A percentile compares a stretch with the other conserved stretches of the same genome.
These are phyloP conservation scores for Antechinus stuartii DNA, from an alignment of 2,113 vertebrate genomes.

Conservation along the genomic window DNA sequence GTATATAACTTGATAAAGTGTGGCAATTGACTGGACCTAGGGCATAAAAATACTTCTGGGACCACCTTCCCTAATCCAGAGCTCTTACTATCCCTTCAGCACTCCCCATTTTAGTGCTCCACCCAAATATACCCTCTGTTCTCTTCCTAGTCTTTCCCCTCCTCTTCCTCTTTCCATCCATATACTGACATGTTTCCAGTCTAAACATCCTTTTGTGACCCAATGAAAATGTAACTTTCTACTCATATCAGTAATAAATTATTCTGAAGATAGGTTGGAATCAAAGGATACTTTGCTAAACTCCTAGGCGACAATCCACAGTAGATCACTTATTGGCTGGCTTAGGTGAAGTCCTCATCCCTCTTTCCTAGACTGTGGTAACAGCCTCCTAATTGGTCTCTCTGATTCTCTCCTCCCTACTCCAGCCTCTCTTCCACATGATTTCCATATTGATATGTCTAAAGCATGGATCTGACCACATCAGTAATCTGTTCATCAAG, in stretches of 20 bases:
- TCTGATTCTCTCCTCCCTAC: not conserved
- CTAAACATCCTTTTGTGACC: not conserved
- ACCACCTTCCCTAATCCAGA: not conserved
- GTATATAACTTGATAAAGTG: not conserved
- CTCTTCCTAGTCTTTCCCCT: not conserved
- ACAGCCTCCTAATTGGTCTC: not conserved
- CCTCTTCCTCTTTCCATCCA: not conserved
- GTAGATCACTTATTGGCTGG: not conserved
- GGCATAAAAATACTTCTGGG: not conserved
- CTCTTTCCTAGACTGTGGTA: not conserved
- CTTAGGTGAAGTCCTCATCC: not conserved
- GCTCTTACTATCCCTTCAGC: not conserved
- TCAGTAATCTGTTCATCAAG: not conserved
- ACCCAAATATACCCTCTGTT: not conserved
- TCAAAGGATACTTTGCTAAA: not conserved
- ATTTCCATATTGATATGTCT: not conserved
- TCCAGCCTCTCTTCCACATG: no score
- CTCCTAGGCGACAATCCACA: not conserved
- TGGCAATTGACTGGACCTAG: not conserved
- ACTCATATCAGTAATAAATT: not conserved
- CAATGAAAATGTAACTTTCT: not conserved
- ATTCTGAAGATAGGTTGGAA: not conserved
- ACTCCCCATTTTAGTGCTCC: not conserved
- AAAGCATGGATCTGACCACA: not conserved
- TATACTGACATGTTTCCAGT: not conserved